phyloP scores from a whole-genome alignment of 92 coral and sea anemone genomes.

The Zoanthus gigantus region DNA sequence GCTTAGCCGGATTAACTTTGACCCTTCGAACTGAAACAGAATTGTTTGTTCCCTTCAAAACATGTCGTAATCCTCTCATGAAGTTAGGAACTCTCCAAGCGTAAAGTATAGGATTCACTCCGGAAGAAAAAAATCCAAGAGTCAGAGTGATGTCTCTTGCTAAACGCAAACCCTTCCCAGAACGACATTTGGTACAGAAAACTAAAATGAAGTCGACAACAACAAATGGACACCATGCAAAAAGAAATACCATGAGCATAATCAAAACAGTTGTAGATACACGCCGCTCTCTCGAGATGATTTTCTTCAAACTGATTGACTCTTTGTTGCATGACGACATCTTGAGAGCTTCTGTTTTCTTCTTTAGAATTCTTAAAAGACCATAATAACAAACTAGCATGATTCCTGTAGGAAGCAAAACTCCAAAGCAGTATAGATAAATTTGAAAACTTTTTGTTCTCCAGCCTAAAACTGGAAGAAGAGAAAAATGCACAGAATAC shows the following conservation, averaged over 20 bases:
- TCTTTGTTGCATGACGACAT: conserved; percentile 50
- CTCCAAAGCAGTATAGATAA: conserved; percentile 77
- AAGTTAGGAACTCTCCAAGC: conserved; percentile 88
- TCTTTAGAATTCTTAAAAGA: conserved; percentile 60
- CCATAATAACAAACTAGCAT: conserved; percentile 82
- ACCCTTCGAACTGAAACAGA: conserved; percentile 22
- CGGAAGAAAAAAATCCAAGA: conserved; percentile 83
- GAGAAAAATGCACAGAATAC: conserved; percentile 78
- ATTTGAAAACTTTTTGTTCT: conserved; percentile 76
- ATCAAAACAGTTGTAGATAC: conserved; percentile 83
- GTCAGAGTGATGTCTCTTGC: conserved; percentile 79
- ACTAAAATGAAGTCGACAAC: conserved; percentile 74
- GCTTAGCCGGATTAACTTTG: conserved; percentile 14
- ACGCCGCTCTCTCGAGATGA: conserved; percentile 74
- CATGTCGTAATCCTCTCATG: conserved; percentile 57
- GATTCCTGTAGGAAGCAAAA: conserved; percentile 65
- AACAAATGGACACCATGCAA: conserved; percentile 88
- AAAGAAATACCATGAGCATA: conserved; percentile 77
- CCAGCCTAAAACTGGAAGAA: conserved; percentile 84
- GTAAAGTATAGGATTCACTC: conserved; percentile 78
- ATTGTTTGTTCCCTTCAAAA: conserved; percentile 38
- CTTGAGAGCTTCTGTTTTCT: conserved; percentile 63
- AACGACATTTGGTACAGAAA: conserved; percentile 74
- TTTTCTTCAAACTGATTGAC: conserved; percentile 59
- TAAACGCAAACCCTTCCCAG: conserved; percentile 56